Evolutionary conservation across 1,140 invertebrate genomes (phyloP), one percentile per base, ranked within the genome.

Genomic region (Oscheius sp.): DNA sequence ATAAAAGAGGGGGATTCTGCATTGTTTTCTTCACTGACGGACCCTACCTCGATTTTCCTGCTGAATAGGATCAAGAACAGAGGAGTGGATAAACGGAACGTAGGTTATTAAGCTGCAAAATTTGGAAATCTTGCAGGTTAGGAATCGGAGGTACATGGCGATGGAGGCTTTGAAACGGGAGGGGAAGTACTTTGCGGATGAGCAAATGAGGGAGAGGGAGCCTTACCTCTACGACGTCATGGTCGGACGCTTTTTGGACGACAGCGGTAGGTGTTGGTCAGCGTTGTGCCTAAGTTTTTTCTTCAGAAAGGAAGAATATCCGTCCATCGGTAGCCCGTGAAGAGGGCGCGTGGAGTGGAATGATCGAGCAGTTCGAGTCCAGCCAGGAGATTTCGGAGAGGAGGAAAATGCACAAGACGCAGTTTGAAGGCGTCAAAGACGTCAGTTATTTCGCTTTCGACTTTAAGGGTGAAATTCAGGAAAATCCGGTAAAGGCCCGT

Each of bases 121-220:
- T 68, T 49, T 72, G 20, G 20, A 34, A 46, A 74, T 28, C 80
- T 71, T 86, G 86, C 82, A 89, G 88, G 81, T 87, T 88, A 1
- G 88, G 87, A 94, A 95, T 85, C 87, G 92, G 76, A 87, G 93
- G 55, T 95, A 90, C 84, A 88, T 90, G 82, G 93, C 93, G 10
- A 86, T 95, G 80, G 89, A 91, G 77, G 87, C 89, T 78, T 84
- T 96, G 45, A 86, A 92, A 45, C 81, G 86, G 28, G 88, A 90
- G 69, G 88, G 90, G 42, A 87, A 88, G 29, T 95, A 95, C 85
- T 96, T 96, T 79, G 91, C 90, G 84, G 92, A 95, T 83, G 89
- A 89, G 70, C 91, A 93, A 88, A 96, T 96, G 93, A 93, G 93
- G 89, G 90, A 90, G 77, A 85, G 94, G 75, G 92, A 93, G 85